Base-by-base conservation (phyloP, 2,113 vertebrate genomes). In the Triplophysa dalaica region DNA sequence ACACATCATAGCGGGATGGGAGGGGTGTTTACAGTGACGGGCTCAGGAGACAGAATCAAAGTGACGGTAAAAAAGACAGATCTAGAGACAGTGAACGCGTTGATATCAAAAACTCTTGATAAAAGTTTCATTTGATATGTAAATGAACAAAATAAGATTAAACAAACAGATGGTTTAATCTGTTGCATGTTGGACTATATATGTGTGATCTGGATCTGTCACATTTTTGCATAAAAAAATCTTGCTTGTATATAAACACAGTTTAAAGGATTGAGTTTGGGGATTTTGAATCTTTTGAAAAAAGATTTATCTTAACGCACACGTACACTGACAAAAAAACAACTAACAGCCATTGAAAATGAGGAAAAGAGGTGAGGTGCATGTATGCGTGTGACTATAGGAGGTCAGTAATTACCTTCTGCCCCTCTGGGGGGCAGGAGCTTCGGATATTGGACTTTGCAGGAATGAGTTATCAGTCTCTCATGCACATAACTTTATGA, bases 381-480 rank as follows among this genome's bases (percentile, higher is more conserved):
- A 62, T 43, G 21, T 17, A 29, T 75, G 41, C 17, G 1, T 33
- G 73, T 22, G 41, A 50, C 73, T 21, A 65, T 38, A 45, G 74
- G 74, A 76, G 74, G 74, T 65, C 74, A 65, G 74, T 77, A 52
- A 65, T 77, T 63, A 76, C 60, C 50, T 64, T 65, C 26, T 65
- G 26, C 29, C 19, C 62, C 62, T 65, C 62, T 76, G 61, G 24
- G 74, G 26, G 22, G 19, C 24, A 3, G 26, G 26, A 33, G 43
- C 45, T 65, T 65, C 11, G 5, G 8, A 52, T 77, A 54, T 65
- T 76, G 60, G 64, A 75, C 60, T 76, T 52, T 76, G 73, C 60
- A 50, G 43, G 24, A 63, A 76, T 76, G 45, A 52, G 73, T 76
- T 77, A 65, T 65, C 60, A 77, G 74, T 65, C 62, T 77, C 50